Percentiles rank a stretch among this genome's conserved stretches.
Conservation (phyloP, 2,888 invertebrate species). For the Clostera curtula region DNA sequence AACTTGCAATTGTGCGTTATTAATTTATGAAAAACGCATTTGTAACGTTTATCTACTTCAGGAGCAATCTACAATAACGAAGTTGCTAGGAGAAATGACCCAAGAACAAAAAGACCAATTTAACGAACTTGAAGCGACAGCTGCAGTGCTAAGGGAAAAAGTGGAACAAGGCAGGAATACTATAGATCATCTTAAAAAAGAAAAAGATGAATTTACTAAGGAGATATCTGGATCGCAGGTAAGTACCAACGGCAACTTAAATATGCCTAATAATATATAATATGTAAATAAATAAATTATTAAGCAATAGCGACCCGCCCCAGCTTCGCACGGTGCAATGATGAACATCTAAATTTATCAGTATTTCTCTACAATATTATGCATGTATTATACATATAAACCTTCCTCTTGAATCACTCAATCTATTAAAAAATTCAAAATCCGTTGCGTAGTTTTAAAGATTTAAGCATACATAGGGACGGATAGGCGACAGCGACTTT, state of each 20-base stretch:
- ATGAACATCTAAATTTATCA: too few relatives aligned
- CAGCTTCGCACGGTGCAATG: too few relatives aligned
- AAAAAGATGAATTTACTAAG: constrained; percentile 80
- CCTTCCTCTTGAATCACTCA: too few relatives aligned
- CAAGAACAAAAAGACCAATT: constrained; percentile 75
- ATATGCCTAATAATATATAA: neutral
- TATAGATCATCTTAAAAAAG: constrained; percentile 77
- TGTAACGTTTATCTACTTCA: constrained; percentile 18
- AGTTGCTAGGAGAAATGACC: constrained; percentile 77
- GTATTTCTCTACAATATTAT: too few relatives aligned
- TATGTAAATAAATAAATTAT: too few relatives aligned
- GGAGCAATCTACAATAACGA: constrained; percentile 79
- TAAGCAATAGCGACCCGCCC: too few relatives aligned
- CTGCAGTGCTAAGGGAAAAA: constrained; percentile 64
- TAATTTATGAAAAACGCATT: neutral
- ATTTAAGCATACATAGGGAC: too few relatives aligned
- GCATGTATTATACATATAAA: too few relatives aligned
- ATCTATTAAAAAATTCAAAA: too few relatives aligned
- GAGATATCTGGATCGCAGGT: constrained; percentile 79
- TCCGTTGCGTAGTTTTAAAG: too few relatives aligned
- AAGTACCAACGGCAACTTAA: constrained; percentile 2
- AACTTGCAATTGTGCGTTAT: neutral
- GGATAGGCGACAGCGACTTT: too few relatives aligned
- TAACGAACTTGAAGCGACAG: constrained; percentile 58
- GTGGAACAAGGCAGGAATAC: constrained; percentile 76